Base-by-base conservation (phyloP, 1,140 invertebrate species). In the Drosophila dunni region DNA sequence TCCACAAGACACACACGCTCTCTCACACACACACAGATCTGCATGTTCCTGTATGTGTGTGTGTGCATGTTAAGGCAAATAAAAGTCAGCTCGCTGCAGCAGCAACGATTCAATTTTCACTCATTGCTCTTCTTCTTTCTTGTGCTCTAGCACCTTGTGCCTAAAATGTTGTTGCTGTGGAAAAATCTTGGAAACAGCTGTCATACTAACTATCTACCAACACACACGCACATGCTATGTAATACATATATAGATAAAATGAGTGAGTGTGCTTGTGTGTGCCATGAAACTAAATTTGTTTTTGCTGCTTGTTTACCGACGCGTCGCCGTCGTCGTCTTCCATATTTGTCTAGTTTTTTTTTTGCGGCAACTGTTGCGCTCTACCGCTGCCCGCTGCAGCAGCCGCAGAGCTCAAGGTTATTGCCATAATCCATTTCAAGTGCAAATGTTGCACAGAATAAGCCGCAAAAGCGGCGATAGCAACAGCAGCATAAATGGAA, bases 381-480 rank as follows among this genome's bases (percentile, higher is more conserved):
- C 7, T 78, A 58, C 67, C 45, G 40, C 42, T 63, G 72, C 65
- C 56, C 62, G 64, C 46, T 66, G 78, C 62, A 78, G 79, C 79
- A 88, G 74, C 76, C 63, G 72, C 73, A 75, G 51, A 80, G 79
- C 80, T 88, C 84, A 88, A 88, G 84, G 84, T 88, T 88, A 89
- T 88, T 88, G 84, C 84, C 84, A 89, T 88, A 88, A 88, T 88
- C 84, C 84, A 81, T 89, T 88, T 88, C 84, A 88, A 88, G 84
- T 88, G 79, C 79, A 86, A 86, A 86, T 79, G 84, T 88, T 89
- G 84, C 77, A 83, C 69, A 75, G 83, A 72, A 76, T 72, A 76
- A 76, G 68, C 67, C 73, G 57, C 65, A 74, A 74, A 74, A 67
- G 40, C 56, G 53, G 48, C 56, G n/a, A 60, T 34, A 50, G 61